A percentile compares a stretch with the other conserved stretches of the same genome.
These are phyloP conservation scores for Setophaga coronata DNA, from an alignment of 2,113 vertebrate genomes.

Conservation along the genomic window DNA sequence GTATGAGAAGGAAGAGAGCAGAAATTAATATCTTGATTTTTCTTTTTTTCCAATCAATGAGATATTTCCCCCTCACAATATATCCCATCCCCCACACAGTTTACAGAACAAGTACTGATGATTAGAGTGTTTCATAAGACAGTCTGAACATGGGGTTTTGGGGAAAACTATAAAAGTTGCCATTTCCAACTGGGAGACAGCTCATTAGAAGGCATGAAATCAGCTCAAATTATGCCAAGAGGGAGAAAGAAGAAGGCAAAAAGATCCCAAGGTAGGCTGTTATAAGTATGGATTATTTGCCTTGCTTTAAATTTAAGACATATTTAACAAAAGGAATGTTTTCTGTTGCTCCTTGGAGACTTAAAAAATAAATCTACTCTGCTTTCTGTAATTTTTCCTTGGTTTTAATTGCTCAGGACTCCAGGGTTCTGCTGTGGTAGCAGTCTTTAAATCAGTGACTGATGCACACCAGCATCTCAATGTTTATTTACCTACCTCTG, in stretches of 20 bases:
- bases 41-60: background rate
- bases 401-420: background rate
- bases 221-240: conserved; percentile 7
- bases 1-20: background rate
- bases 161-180: background rate
- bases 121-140: background rate
- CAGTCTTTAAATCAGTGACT: background rate
- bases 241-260: background rate
- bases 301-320: background rate
- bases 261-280: background rate
- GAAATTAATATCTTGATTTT: background rate
- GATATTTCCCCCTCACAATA: background rate
- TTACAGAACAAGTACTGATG: background rate
- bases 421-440: background rate
- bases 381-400: background rate
- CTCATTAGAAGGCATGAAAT: conserved; percentile 19
- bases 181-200: conserved; percentile 1
- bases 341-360: background rate
- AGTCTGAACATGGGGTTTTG: background rate
- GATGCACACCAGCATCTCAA: background rate
- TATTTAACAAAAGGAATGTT: background rate
- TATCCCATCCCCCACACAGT: background rate
- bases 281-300: conserved; percentile 5
- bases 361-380: background rate
- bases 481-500: background rate